A percentile compares a stretch with the other conserved stretches of the same genome.
phyloP scores from a whole-genome alignment of 2,113 vertebrate genomes.

The Pelodiscus sinensis region DNA sequence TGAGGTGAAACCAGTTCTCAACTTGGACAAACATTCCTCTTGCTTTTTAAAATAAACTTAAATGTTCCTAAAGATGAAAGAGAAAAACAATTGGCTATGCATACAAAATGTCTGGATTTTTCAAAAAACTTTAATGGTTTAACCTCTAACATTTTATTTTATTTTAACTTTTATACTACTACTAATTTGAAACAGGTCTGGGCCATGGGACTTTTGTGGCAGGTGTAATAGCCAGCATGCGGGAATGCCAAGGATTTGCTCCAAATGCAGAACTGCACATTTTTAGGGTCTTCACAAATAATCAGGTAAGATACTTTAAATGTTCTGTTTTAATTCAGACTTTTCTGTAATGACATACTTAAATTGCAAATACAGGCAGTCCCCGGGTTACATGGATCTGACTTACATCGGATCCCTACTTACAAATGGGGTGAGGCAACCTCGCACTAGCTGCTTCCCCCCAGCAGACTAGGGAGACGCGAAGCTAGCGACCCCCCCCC shows the following conservation, averaged over 20 bases:
- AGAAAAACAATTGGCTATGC: neutral
- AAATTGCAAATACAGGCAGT: neutral
- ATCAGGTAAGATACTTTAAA: conserved; percentile 84
- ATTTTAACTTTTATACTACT: conserved; percentile 4
- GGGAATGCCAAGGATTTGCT: conserved; percentile 98
- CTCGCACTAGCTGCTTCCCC: too few relatives aligned
- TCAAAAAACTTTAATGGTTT: neutral
- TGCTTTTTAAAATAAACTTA: neutral
- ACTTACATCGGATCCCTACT: too few relatives aligned
- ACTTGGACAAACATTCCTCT: neutral
- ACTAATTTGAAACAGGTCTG: conserved; percentile 80
- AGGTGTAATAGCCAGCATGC: conserved; percentile 98
- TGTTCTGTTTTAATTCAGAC: neutral
- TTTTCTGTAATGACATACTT: neutral
- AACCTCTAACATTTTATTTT: neutral
- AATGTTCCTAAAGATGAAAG: neutral
- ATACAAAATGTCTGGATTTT: neutral
- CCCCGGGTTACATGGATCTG: too few relatives aligned
- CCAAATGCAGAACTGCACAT: conserved; percentile 98
- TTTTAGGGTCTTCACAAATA: conserved; percentile 99
- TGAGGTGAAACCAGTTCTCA: neutral
- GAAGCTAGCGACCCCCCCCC: too few relatives aligned
- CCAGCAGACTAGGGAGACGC: too few relatives aligned
- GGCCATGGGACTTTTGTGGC: conserved; percentile 99
- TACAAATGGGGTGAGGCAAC: too few relatives aligned